Evolutionary conservation across 2,888 invertebrate species (phyloP).

Genomic region (Drosophila kokeensis): DNA sequence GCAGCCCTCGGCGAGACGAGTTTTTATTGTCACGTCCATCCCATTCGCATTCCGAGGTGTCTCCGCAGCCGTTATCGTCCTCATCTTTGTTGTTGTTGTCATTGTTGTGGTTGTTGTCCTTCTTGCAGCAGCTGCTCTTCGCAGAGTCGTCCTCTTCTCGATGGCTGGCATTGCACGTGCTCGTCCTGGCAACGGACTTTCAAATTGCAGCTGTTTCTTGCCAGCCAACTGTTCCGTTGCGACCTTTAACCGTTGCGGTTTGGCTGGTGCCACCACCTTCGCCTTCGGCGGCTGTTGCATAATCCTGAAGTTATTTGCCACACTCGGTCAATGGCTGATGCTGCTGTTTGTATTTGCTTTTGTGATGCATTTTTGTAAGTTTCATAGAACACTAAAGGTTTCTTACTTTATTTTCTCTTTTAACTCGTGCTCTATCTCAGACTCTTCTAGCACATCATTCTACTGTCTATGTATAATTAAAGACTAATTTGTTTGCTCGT

Average conservation of each 20-base stretch:
- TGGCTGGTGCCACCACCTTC: slow-evolving; percentile 49
- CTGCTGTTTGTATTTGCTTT: slow-evolving; percentile 26
- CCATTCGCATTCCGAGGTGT: slow-evolving; percentile 24
- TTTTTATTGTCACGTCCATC: slow-evolving; percentile 61
- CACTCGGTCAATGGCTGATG: slow-evolving; percentile 20
- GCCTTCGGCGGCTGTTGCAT: slow-evolving; percentile 60
- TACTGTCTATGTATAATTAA: slow-evolving; percentile 64
- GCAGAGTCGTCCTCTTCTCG: slow-evolving; percentile 7
- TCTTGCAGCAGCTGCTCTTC: slow-evolving; percentile 21
- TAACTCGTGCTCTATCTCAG: slow-evolving; percentile 1
- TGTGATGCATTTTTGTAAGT: slow-evolving; percentile 52
- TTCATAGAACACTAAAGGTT: slow-evolving; percentile 17
- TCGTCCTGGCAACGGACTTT: slow-evolving; percentile 73
- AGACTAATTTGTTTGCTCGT: slow-evolving; percentile 70
- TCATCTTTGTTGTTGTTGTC: slow-evolving; percentile 24
- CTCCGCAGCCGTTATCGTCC: slow-evolving; percentile 12
- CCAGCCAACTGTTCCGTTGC: slow-evolving; percentile 16
- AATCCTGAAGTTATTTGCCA: slow-evolving; percentile 25
- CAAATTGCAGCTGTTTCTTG: slow-evolving; percentile 80
- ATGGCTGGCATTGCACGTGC: slow-evolving; percentile 41
- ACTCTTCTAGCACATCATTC: slow-evolving; percentile 20
- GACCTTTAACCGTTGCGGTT: slow-evolving; percentile 56
- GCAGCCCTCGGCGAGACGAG: slow-evolving; percentile 88
- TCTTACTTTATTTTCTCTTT: slow-evolving; percentile 14
- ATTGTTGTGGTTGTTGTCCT: slow-evolving; percentile 18